Evolutionary conservation across 1,140 invertebrate species (phyloP), one percentile per base, ranked within the genome.

Genomic region (Pogonomyrmex barbatus): DNA sequence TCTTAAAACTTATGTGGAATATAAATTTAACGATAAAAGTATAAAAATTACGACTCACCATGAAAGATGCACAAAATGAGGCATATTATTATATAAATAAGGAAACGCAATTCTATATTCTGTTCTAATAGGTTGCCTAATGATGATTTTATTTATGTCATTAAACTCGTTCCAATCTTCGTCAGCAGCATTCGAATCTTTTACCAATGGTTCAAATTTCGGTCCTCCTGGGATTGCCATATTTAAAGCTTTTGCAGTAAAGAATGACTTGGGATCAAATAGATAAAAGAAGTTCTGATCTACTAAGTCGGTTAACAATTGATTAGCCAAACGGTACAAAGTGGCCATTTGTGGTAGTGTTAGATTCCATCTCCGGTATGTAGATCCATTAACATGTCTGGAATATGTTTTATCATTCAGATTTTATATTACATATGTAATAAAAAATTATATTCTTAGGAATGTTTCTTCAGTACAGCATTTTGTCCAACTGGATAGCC

Each of bases 111-210:
- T 99, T 86, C 99, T 96, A 94, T 99, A 99, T 95, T 99, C 99
- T 6, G 99, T 99, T 84, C 99, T 96, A 88, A 99, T 98, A 45
- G 99, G 99, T 93, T 99, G 99, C 45, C 99, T 96, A 92, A 99
- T 99, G 81, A 99, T 99, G 89, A 99, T 99, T 95, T 99, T 99
- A 93, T 99, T 99, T 75, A 99, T 99, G 93, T 99, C 99, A 96
- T 99, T 99, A 92, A 99, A 99, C 95, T 99, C 99, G 96, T 99
- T 99, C 99, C 99, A 99, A 95, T 99, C 99, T 96, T 99, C 99
- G 96, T 99, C 99, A 14, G 97, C 98, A 87, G 98, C 97, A 93
- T 99, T 99, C 89, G 98, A 97, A 95, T 99, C 99, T 93, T 99
- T 99, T 0, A 99, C 99, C 0, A 99, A 94, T 0, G 99, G 99